Conservation (phyloP, 2,113 vertebrate species). For the Paraplagusia blochii region DNA sequence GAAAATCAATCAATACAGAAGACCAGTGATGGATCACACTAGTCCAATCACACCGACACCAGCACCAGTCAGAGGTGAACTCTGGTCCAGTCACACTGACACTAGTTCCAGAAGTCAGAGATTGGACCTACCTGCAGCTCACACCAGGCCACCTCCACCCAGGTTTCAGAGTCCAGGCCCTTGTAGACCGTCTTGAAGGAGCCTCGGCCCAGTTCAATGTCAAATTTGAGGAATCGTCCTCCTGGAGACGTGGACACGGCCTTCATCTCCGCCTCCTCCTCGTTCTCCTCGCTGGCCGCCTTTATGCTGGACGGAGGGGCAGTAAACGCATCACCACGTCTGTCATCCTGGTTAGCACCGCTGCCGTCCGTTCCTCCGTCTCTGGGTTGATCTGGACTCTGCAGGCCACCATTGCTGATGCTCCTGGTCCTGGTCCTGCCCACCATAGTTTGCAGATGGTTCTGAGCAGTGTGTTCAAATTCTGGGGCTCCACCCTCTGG, state of each 20-base stretch:
- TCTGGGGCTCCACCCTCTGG: conserved; percentile 83
- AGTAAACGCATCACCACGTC: conserved; percentile 46
- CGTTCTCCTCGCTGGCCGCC: conserved; percentile 79
- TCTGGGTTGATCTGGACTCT: conserved; percentile 57
- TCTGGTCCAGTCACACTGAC: no score
- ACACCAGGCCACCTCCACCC: conserved; percentile 97
- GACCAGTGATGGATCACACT: no score
- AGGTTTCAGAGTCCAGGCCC: conserved; percentile 92
- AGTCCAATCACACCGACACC: no score
- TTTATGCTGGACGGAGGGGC: conserved; percentile 70
- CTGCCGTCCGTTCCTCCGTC: conserved; percentile 60
- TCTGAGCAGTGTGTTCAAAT: conserved; percentile 61
- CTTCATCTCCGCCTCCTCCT: conserved; percentile 92
- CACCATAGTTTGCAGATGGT: conserved; percentile 68
- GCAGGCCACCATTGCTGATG: conserved; percentile 60
- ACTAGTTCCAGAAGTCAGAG: no score
- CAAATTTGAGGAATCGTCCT: conserved; percentile 93
- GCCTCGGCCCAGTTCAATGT: conserved; percentile 91
- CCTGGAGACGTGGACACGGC: conserved; percentile 91
- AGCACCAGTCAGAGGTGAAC: no score
- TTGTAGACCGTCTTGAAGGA: conserved; percentile 98
- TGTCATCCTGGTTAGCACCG: conserved; percentile 68
- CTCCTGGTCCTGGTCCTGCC: conserved; percentile 62
- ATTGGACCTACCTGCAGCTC: conserved; percentile 91
- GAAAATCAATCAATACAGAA: no score